These are phyloP conservation scores for Dasypogon diadema DNA, from an alignment of 2,888 invertebrate genomes.

Conservation along the genomic window DNA sequence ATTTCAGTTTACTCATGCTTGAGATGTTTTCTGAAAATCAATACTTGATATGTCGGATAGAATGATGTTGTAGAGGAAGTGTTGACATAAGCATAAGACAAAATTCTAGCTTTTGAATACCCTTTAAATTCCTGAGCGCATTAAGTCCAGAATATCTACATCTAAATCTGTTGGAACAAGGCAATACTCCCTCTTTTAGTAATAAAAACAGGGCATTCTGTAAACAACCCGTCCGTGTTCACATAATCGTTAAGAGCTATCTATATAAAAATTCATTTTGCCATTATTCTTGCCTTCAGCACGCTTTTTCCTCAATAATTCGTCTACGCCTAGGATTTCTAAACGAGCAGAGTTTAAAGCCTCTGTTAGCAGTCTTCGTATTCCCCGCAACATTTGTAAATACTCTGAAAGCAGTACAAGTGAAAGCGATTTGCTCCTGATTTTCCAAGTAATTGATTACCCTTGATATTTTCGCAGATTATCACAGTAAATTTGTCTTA, in stretches of 20 bases:
- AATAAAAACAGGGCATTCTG: neutral
- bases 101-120: too few relatives aligned
- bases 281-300: conserved; percentile 18
- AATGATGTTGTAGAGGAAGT: too few relatives aligned
- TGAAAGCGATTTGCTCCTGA: conserved; percentile 32
- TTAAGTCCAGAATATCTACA: neutral
- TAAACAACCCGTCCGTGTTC: conserved; percentile 36
- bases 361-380: too few relatives aligned
- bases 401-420: conserved; percentile 6
- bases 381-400: too few relatives aligned
- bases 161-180: conserved; percentile 6
- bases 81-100: too few relatives aligned
- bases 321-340: too few relatives aligned
- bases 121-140: too few relatives aligned
- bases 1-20: too few relatives aligned
- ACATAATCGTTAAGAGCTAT: conserved; percentile 34
- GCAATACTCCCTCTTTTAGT: neutral
- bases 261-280: conserved; percentile 18
- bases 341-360: too few relatives aligned
- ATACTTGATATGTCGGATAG: too few relatives aligned
- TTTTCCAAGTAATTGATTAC: conserved; percentile 47
- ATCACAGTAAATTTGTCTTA: conserved; percentile 43
- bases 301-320: neutral
- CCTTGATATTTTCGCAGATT: conserved; percentile 46
- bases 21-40: too few relatives aligned